Evolutionary conservation across 2,888 invertebrate genomes (phyloP).

Genomic region (Ophonus ardosiacus): DNA sequence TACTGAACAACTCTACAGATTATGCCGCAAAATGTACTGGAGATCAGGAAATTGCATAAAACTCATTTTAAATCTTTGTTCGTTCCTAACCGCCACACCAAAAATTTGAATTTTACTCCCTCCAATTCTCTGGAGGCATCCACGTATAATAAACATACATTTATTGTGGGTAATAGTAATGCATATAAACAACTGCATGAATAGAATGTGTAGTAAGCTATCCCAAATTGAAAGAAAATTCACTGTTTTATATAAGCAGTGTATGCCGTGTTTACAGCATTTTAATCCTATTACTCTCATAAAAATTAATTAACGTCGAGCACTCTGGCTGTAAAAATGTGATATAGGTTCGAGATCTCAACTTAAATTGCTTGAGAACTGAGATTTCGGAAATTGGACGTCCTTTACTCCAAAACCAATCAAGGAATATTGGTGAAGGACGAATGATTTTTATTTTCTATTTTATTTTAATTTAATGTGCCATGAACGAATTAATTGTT

Average conservation of each 20-base stretch:
- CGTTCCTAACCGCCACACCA: too few relatives aligned
- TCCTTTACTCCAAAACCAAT: background rate
- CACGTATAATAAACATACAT: background rate
- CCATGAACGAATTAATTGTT: too few relatives aligned
- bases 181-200: background rate
- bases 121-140: background rate
- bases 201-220: background rate
- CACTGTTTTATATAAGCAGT: background rate
- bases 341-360: conserved; percentile 10
- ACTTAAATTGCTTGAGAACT: background rate
- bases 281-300: conserved; percentile 26
- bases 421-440: background rate
- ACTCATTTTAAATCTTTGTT: too few relatives aligned
- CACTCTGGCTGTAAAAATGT: conserved; percentile 23
- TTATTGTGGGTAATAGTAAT: background rate
- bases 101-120: too few relatives aligned
- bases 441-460: background rate
- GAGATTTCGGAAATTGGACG: background rate
- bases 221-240: background rate
- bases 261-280: conserved; percentile 2
- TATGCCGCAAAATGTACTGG: too few relatives aligned
- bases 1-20: too few relatives aligned
- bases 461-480: too few relatives aligned
- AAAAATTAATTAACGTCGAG: conserved; percentile 26
- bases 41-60: too few relatives aligned